A percentile compares a stretch with the other conserved stretches of the same genome.
These are phyloP conservation scores for Caenorhabditis drosophilae DNA, from an alignment of 2,888 invertebrate genomes.

Conservation along the genomic window DNA sequence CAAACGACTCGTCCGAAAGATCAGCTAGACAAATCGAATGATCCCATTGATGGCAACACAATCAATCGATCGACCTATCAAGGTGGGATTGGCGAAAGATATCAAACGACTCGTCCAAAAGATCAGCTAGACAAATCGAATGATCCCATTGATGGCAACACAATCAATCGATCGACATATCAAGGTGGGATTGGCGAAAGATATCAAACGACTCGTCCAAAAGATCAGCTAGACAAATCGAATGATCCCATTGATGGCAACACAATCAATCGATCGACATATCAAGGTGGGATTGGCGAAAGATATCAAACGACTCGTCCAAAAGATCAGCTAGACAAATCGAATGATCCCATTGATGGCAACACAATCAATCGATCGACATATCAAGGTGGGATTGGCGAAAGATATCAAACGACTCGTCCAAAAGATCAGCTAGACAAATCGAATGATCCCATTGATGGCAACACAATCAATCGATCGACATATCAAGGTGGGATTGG, in stretches of 20 bases:
- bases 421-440: constrained; percentile 12
- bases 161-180: constrained; percentile 14
- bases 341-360: constrained; percentile 8
- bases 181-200: constrained; percentile 14
- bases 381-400: constrained; percentile 14
- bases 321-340: constrained; percentile 9
- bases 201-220: constrained; percentile 8
- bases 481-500: constrained; percentile 15
- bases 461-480: constrained; percentile 8
- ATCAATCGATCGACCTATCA: constrained; percentile 14
- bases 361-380: constrained; percentile 12
- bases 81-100: constrained; percentile 13
- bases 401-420: constrained; percentile 7
- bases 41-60: constrained; percentile 7
- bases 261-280: constrained; percentile 12
- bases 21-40: constrained; percentile 7
- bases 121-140: constrained; percentile 9
- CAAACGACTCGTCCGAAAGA: constrained; percentile 11
- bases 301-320: constrained; percentile 9
- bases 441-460: constrained; percentile 9
- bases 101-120: constrained; percentile 8
- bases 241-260: constrained; percentile 7
- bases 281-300: constrained; percentile 14
- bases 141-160: constrained; percentile 7
- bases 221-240: constrained; percentile 9